These are phyloP conservation scores for Noctua pronuba DNA, from an alignment of 2,888 invertebrate genomes.

Conservation along the genomic window DNA sequence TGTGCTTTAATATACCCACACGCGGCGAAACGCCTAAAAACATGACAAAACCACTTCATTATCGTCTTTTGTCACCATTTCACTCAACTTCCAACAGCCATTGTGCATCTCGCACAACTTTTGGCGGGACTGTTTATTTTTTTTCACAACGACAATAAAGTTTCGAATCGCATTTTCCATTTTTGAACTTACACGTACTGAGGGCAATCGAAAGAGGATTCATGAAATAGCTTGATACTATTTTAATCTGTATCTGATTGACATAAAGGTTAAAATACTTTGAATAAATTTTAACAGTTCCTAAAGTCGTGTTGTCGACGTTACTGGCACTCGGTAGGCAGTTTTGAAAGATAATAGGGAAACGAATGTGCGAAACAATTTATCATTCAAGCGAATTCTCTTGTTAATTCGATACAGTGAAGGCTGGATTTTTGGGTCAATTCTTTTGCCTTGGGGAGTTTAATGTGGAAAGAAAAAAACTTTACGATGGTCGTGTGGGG, in stretches of 20 bases:
- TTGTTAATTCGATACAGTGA: slow-evolving; percentile 85
- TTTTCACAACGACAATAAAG: slow-evolving; percentile 50
- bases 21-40: slow-evolving; percentile 76
- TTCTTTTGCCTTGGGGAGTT: slow-evolving; percentile 73
- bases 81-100: slow-evolving; percentile 81
- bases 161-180: slow-evolving; percentile 59
- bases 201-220: slow-evolving; percentile 37
- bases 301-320: slow-evolving; percentile 27
- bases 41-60: slow-evolving; percentile 85
- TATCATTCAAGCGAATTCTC: slow-evolving; percentile 84
- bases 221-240: slow-evolving; percentile 13
- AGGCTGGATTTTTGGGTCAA: slow-evolving; percentile 80
- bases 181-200: slow-evolving; percentile 54
- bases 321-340: slow-evolving; percentile 52
- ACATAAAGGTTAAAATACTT: slow-evolving; percentile 38
- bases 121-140: slow-evolving; percentile 65
- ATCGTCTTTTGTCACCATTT: slow-evolving; percentile 81
- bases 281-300: slow-evolving; percentile 29
- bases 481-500: slow-evolving; percentile 68
- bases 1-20: slow-evolving; percentile 86
- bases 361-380: slow-evolving; percentile 79
- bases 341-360: slow-evolving; percentile 71
- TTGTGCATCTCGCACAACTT: slow-evolving; percentile 72
- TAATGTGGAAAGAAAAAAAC: slow-evolving; percentile 75
- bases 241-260: slow-evolving; percentile 37